A percentile compares a stretch with the other conserved stretches of the same genome.
phyloP scores from a whole-genome alignment of 1,140 invertebrate species.

The Zelostemma sp. region DNA sequence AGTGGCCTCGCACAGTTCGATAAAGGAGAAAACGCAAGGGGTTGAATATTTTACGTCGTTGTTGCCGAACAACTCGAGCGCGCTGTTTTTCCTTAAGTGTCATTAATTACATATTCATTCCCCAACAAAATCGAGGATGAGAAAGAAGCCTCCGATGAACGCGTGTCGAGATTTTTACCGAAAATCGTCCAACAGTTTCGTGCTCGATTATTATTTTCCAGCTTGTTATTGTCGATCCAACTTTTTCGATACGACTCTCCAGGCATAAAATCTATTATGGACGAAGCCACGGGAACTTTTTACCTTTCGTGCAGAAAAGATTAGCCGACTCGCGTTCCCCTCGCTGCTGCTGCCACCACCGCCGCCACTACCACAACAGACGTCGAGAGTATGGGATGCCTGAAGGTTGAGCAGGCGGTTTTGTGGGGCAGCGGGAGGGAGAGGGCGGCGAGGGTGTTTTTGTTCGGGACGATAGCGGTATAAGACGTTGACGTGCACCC shows the following conservation, averaged over 20 bases:
- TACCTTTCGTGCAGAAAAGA: constrained; percentile 38
- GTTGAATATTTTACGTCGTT: constrained; percentile 43
- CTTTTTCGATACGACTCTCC: constrained; percentile 31
- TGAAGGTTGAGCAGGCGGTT: constrained; percentile 26
- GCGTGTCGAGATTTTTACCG: no score
- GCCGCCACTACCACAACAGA: constrained; percentile 43
- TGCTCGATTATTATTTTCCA: constrained; percentile 1
- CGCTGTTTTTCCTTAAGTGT: constrained; percentile 31
- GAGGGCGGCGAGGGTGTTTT: constrained; percentile 61
- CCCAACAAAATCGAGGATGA: background rate
- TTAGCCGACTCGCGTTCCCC: constrained; percentile 34
- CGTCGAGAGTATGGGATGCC: constrained; percentile 51
- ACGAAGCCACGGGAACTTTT: constrained; percentile 32
- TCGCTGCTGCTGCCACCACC: no score
- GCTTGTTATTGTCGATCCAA: constrained; percentile 14
- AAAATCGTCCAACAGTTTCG: no score
- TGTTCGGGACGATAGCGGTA: constrained; percentile 68
- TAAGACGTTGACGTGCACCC: constrained; percentile 70
- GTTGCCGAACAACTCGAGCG: constrained; percentile 40
- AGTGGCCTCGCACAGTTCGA: constrained; percentile 41
- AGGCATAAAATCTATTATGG: constrained; percentile 29
- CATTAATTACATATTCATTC: constrained; percentile 11
- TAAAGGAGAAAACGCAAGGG: constrained; percentile 39
- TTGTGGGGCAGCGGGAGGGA: constrained; percentile 22
- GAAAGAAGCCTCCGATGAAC: no score